Conservation (phyloP, 2,888 invertebrate genomes). For the Polylopha cassiicola region DNA sequence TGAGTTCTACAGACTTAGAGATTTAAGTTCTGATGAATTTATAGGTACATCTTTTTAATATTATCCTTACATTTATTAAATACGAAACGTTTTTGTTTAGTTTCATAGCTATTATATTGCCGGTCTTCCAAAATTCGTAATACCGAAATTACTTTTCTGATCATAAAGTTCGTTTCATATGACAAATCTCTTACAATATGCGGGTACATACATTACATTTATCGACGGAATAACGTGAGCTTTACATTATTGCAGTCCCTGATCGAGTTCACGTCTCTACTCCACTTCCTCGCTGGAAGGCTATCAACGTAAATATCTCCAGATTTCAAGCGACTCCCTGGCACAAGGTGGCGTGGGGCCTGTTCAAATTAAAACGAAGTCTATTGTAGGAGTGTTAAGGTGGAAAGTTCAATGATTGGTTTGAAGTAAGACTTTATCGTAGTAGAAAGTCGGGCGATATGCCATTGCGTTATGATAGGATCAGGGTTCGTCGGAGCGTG, state of each 20-base stretch:
- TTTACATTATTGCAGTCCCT: constrained; percentile 61
- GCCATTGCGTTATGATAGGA: constrained; percentile 76
- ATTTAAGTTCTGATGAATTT: no score
- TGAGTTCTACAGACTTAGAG: no score
- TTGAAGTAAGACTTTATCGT: constrained; percentile 40
- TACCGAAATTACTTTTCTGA: not conserved
- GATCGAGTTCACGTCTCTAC: constrained; percentile 70
- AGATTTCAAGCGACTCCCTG: constrained; percentile 44
- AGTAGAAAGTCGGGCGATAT: constrained; percentile 44
- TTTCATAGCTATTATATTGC: constrained; percentile 5
- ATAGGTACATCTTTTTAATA: no score
- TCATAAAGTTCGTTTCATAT: constrained; percentile 8
- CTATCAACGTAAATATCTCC: constrained; percentile 74
- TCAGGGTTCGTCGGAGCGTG: constrained; percentile 68
- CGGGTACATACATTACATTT: constrained; percentile 41
- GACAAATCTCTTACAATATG: constrained; percentile 20
- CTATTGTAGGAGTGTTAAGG: constrained; percentile 35
- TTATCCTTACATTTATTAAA: no score
- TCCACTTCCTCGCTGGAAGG: constrained; percentile 66
- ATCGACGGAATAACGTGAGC: constrained; percentile 51
- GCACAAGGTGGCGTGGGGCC: constrained; percentile 36
- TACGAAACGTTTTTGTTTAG: no score
- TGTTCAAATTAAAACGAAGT: constrained; percentile 24
- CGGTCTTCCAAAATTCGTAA: no score
- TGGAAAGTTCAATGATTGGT: constrained; percentile 29